phyloP scores from a whole-genome alignment of 2,888 invertebrate species.

The Slavum lentiscoides region DNA sequence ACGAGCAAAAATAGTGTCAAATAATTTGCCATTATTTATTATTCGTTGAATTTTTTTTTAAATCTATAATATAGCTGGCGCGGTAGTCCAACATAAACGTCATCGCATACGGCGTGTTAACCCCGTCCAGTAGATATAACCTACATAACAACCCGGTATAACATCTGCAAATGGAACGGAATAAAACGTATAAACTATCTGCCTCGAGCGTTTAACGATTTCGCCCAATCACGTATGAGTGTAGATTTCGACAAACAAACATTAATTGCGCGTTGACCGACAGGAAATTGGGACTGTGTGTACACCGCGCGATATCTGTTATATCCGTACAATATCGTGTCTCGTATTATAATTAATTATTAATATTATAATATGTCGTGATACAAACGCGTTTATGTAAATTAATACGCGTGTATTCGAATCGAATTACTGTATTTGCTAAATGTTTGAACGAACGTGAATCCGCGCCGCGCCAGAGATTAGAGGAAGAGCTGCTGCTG shows the following conservation, averaged over 20 bases:
- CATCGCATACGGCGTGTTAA: too few species aligned
- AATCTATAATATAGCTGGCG: too few species aligned
- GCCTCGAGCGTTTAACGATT: too few species aligned
- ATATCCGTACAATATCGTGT: not conserved
- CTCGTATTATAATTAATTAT: not conserved
- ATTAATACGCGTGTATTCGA: constrained; percentile 31
- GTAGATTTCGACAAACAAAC: constrained; percentile 3
- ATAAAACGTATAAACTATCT: too few species aligned
- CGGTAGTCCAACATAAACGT: too few species aligned
- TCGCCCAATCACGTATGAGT: not conserved
- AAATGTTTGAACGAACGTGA: constrained; percentile 35
- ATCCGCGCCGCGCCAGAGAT: constrained; percentile 30
- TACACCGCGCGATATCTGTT: not conserved
- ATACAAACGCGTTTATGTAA: constrained; percentile 11
- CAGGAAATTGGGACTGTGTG: not conserved
- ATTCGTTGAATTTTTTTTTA: too few species aligned
- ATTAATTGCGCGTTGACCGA: not conserved
- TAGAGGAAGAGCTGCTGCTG: not conserved
- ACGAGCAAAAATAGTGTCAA: too few species aligned
- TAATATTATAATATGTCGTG: not conserved
- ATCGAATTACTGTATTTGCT: constrained; percentile 38
- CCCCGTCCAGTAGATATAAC: too few species aligned
- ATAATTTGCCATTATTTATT: too few species aligned
- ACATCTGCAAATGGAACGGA: too few species aligned
- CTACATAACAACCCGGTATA: too few species aligned